phyloP scores from a whole-genome alignment of 2,797 vertebrate species.

The Dendrocincla tyrannina region DNA sequence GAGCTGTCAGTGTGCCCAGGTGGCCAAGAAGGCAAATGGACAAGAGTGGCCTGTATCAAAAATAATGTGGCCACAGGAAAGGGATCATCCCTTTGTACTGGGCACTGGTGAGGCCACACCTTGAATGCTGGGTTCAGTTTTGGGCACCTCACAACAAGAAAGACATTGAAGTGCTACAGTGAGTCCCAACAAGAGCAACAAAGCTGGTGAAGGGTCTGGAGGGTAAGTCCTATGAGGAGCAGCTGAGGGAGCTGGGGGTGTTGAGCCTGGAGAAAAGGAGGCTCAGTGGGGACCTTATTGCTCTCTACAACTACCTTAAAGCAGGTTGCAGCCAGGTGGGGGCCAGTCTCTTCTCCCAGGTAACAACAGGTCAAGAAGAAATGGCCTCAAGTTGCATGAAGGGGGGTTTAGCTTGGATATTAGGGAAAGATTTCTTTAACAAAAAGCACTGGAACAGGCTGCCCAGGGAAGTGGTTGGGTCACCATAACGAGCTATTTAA shows the following conservation, averaged over 20 bases:
- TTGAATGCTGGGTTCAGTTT: not conserved
- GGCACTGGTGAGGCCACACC: not conserved
- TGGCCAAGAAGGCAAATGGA: fast-evolving
- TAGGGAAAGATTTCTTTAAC: not conserved
- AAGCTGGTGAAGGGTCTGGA: not conserved
- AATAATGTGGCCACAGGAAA: not conserved
- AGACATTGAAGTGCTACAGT: not conserved
- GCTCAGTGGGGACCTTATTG: not conserved
- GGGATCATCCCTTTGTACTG: too few species aligned
- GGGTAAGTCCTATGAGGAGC: fast-evolving
- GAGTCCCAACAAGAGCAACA: fast-evolving
- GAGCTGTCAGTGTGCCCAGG: not conserved
- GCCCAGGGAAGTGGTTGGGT: not conserved
- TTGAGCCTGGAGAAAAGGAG: not conserved
- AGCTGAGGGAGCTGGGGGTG: not conserved
- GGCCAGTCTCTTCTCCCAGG: not conserved
- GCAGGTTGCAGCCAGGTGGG: not conserved
- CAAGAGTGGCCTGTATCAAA: not conserved
- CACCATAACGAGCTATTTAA: not conserved
- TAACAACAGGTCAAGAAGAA: not conserved
- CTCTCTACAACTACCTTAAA: not conserved
- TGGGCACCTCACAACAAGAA: not conserved
- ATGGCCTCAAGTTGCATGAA: not conserved
- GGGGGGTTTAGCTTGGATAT: not conserved
- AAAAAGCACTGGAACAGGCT: not conserved